These are phyloP conservation scores for Sternarchorhynchus goeldii DNA, from an alignment of 2,797 vertebrate genomes.

Conservation along the genomic window DNA sequence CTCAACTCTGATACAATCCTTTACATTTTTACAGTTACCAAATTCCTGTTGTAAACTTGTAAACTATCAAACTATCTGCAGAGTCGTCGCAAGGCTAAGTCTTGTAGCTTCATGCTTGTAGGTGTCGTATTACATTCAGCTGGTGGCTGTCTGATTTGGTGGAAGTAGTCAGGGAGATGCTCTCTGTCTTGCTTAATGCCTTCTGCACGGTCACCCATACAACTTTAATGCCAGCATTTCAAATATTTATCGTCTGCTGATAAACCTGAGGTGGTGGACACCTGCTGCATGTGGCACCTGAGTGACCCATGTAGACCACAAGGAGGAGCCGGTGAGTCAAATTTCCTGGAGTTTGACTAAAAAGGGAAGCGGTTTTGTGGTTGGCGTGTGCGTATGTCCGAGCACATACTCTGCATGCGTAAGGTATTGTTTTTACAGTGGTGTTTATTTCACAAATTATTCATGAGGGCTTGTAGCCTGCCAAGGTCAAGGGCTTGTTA, in stretches of 20 bases:
- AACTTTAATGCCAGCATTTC: not conserved
- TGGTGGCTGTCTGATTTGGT: not conserved
- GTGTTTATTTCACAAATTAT: too few species aligned
- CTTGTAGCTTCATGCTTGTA: not conserved
- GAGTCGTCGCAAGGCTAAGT: not conserved
- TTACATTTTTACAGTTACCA: too few species aligned
- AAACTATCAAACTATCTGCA: not conserved
- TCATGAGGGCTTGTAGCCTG: too few species aligned
- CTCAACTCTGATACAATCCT: too few species aligned
- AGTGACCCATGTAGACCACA: not conserved
- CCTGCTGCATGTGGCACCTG: not conserved
- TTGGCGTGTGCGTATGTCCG: too few species aligned
- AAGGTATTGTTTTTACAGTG: too few species aligned
- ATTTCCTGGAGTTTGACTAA: not conserved
- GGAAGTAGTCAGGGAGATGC: constrained; percentile 7
- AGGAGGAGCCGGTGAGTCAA: not conserved
- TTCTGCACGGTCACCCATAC: not conserved
- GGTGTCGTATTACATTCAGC: not conserved
- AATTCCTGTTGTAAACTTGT: not conserved
- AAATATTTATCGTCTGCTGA: constrained; percentile 1
- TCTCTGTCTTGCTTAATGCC: not conserved
- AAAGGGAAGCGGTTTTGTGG: not conserved
- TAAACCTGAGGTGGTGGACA: not conserved
- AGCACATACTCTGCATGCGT: too few species aligned
- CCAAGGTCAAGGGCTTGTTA: too few species aligned